Evolutionary conservation across 2,888 invertebrate species (phyloP).

Genomic region (Drosophila histrio): DNA sequence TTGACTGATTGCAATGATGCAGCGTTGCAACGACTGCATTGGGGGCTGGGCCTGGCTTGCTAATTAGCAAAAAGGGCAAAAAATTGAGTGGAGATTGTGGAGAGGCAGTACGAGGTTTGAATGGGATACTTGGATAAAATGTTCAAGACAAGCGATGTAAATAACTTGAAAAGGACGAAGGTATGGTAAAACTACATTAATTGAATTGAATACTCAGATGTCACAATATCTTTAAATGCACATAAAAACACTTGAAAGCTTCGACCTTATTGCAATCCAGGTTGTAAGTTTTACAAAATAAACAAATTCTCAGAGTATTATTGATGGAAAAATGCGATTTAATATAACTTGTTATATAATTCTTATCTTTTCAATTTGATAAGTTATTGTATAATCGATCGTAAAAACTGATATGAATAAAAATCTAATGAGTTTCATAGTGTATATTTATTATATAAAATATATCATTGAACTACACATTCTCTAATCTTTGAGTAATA

Average conservation of each 20-base stretch:
- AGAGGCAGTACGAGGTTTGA: constrained; percentile 3
- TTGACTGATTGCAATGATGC: constrained; percentile 74
- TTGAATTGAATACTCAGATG: not conserved
- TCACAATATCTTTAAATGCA: too few relatives aligned
- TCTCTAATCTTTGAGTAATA: constrained; percentile 6
- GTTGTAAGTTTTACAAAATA: not conserved
- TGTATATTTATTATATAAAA: not conserved
- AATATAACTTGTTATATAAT: too few relatives aligned
- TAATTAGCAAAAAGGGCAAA: constrained; percentile 68
- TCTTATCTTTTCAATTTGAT: not conserved
- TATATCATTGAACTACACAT: not conserved
- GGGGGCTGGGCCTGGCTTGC: constrained; percentile 49
- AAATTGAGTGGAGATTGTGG: constrained; percentile 21
- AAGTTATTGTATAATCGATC: not conserved
- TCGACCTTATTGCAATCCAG: too few relatives aligned
- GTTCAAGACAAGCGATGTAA: constrained; percentile 6
- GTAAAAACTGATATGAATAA: not conserved
- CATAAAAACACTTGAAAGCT: too few relatives aligned
- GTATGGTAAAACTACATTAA: not conserved
- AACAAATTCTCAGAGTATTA: too few relatives aligned
- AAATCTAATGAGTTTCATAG: not conserved
- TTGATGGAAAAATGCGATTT: too few relatives aligned
- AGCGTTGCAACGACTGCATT: constrained; percentile 30
- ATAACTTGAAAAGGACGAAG: not conserved
- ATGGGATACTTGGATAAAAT: constrained; percentile 2